Percentiles rank a stretch among this genome's conserved stretches.
These are phyloP conservation scores for Drosophila algonquin DNA, from an alignment of 2,888 invertebrate genomes.

Conservation along the genomic window DNA sequence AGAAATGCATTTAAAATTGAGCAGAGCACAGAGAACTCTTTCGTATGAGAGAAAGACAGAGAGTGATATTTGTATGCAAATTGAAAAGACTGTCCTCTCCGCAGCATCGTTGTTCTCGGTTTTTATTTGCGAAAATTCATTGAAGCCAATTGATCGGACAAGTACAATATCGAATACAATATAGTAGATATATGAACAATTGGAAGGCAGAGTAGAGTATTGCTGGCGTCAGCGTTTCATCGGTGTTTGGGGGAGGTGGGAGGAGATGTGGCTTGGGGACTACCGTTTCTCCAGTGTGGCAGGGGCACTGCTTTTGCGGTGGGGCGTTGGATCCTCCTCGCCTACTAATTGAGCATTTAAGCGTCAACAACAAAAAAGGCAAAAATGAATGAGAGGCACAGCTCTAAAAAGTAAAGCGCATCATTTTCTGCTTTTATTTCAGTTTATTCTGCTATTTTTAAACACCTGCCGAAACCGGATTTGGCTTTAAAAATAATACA, in stretches of 20 bases:
- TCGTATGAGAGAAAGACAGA: conserved; percentile 1
- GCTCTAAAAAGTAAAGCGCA: conserved; percentile 24
- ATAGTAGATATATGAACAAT: conserved; percentile 28
- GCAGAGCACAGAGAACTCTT: not conserved
- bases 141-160: conserved; percentile 66
- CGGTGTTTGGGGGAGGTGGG: not conserved
- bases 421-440: conserved; percentile 18
- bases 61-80: conserved; percentile 23
- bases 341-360: conserved; percentile 48
- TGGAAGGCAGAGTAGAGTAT: conserved; percentile 21
- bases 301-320: not conserved
- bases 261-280: conserved; percentile 8
- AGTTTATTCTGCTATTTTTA: conserved; percentile 30
- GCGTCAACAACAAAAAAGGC: conserved; percentile 9
- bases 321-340: conserved; percentile 25
- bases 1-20: conserved; percentile 23
- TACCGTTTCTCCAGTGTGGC: not conserved
- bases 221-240: conserved; percentile 40
- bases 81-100: conserved; percentile 32
- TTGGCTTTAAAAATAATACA: conserved; percentile 16
- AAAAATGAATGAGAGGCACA: conserved; percentile 6
- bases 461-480: conserved; percentile 56
- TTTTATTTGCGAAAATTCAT: conserved; percentile 59
- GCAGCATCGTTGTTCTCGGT: conserved; percentile 9
- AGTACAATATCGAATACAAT: conserved; percentile 50